Base-by-base conservation (phyloP, 2,797 vertebrate genomes). In the Sorex maritimensis region DNA sequence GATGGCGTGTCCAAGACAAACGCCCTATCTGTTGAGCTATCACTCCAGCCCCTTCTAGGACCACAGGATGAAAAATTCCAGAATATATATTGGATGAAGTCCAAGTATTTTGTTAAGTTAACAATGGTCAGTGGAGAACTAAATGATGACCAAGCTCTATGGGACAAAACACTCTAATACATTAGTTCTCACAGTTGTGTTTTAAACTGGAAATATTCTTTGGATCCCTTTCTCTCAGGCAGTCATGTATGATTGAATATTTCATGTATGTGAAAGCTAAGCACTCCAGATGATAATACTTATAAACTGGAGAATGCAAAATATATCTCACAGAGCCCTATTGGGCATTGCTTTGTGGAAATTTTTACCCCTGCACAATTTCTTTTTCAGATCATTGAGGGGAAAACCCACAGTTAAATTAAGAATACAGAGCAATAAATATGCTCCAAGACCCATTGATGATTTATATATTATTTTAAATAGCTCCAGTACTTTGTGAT, bases 381-480 rank as follows among this genome's bases (percentile, higher is more conserved):
- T 4, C 13, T 46, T 3, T 23, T 12, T 26, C 17, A 86, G 14
- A 44, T 13, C 72, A 0, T 75, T 92, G 30, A 41, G 21, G 52
- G 71, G 83, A 83, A 10, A 84, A 83, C 10, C 9, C 11, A 17
- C 6, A 61, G 28, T 58, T 82, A 80, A 73, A 85, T 93, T 71
- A 88, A n/a, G 8, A 90, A 23, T 34, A n/a, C 7, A 69, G 19
- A 78, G 41, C 2, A 41, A 5, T 85, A 17, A 23, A n/a, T 73
- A 30, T 38, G 0, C 52, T 15, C 13, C 34, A 34, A 65, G 41
- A 41, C 3, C 6, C 11, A 26, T 68, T 6, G 10, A 38, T 74
- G n/a, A 23, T 38, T 88, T 52, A 77, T 30, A 71, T 3, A 72
- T 19, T 5, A 71, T 12, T 46, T 82, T 86, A 91, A 88, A 86